phyloP scores from a whole-genome alignment of 2,888 invertebrate species.

The Argyresthia albistria region DNA sequence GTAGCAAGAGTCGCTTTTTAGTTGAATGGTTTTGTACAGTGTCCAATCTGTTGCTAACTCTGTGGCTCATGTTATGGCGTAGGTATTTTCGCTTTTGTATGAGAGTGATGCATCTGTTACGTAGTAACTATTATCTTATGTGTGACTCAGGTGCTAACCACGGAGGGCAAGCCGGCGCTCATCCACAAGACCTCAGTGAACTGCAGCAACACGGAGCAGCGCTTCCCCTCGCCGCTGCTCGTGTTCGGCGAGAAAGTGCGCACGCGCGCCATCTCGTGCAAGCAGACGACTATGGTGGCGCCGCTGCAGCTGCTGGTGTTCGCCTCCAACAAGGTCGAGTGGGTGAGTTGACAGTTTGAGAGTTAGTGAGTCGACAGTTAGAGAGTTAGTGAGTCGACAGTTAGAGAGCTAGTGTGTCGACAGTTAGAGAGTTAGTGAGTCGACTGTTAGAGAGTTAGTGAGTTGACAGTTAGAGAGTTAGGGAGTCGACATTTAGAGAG shows the following conservation, averaged over 20 bases:
- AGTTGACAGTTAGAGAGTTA: too few relatives aligned
- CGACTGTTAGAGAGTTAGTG: neutral
- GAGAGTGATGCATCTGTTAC: too few relatives aligned
- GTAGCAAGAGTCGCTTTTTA: too few relatives aligned
- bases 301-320: constrained; percentile 94
- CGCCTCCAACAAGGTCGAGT: constrained; percentile 90
- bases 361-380: neutral
- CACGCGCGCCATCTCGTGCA: constrained; percentile 95
- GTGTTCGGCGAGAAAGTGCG: constrained; percentile 99
- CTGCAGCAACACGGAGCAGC: constrained; percentile 85
- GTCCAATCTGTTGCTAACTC: too few relatives aligned
- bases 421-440: neutral
- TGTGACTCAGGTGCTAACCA: constrained; percentile 86
- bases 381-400: neutral
- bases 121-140: too few relatives aligned
- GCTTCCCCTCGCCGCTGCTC: constrained; percentile 95
- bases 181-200: constrained; percentile 98
- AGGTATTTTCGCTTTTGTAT: too few relatives aligned
- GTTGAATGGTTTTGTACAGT: too few relatives aligned
- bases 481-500: too few relatives aligned
- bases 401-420: too few relatives aligned
- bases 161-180: constrained; percentile 94
- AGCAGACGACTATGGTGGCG: constrained; percentile 94
- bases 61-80: too few relatives aligned
- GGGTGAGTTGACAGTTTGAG: constrained; percentile 39